These are phyloP conservation scores for Lycaena phlaeas DNA, from an alignment of 2,888 invertebrate species.

Conservation along the genomic window DNA sequence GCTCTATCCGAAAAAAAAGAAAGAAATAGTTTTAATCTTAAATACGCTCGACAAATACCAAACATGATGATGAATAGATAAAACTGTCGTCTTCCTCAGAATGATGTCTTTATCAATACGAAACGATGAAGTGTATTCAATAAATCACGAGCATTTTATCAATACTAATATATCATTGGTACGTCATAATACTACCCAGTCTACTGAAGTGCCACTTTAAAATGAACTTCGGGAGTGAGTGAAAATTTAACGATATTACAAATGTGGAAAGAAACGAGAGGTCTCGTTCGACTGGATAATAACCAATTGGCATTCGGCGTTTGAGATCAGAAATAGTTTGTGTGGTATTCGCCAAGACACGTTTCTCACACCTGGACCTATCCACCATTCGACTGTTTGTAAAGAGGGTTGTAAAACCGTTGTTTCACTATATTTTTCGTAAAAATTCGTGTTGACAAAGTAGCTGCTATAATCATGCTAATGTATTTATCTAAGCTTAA, in stretches of 20 bases:
- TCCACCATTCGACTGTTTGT: constrained; percentile 22
- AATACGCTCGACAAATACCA: too few relatives aligned
- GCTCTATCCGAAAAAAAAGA: too few relatives aligned
- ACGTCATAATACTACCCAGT: constrained; percentile 21
- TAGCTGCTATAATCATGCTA: too few relatives aligned
- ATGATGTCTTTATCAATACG: constrained; percentile 5
- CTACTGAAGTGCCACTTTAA: constrained; percentile 17
- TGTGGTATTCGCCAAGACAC: constrained; percentile 41
- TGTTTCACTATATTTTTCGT: too few relatives aligned
- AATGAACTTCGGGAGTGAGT: constrained; percentile 14
- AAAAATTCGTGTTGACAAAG: too few relatives aligned
- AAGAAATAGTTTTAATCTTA: too few relatives aligned
- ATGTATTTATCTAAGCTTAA: too few relatives aligned
- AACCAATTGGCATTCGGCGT: constrained; percentile 45
- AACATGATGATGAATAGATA: too few relatives aligned
- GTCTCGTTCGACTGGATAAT: constrained; percentile 19
- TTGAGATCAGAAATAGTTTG: constrained; percentile 55
- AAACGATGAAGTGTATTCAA: constrained; percentile 4
- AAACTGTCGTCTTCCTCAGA: background rate
- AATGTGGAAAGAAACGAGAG: constrained; percentile 14
- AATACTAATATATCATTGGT: constrained; percentile 14
- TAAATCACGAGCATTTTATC: constrained; percentile 8
- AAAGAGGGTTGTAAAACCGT: background rate
- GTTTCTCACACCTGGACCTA: constrained; percentile 35
- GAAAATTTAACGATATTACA: constrained; percentile 9